phyloP scores from a whole-genome alignment of 1,140 invertebrate genomes.

The Sinella curviseta region DNA sequence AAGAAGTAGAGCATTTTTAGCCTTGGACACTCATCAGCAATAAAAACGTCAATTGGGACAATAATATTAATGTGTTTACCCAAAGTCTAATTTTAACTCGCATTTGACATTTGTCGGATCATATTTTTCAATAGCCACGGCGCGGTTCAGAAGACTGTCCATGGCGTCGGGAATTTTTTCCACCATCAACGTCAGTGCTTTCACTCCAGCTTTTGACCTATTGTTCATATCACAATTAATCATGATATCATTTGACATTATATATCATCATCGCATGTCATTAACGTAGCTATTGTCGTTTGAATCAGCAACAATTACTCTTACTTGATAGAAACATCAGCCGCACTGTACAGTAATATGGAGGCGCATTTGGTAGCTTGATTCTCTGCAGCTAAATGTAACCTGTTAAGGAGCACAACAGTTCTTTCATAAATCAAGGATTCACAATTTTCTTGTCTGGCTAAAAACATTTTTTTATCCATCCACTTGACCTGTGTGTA shows the following conservation, averaged over 20 bases:
- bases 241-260: not conserved
- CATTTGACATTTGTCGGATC: conserved; percentile 78
- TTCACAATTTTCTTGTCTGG: not conserved
- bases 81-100: conserved; percentile 74
- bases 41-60: not conserved
- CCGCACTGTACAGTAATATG: conserved; percentile 43
- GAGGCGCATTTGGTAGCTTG: conserved; percentile 46
- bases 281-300: not conserved
- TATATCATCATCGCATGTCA: not conserved
- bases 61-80: conserved; percentile 31
- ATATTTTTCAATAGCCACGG: conserved; percentile 65
- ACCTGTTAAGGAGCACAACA: not conserved
- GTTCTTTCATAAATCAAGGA: no score
- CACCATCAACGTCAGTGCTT: conserved; percentile 76
- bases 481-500: not conserved
- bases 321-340: conserved; percentile 49
- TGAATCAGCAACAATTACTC: not conserved
- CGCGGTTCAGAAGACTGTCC: conserved; percentile 61
- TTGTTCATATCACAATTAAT: not conserved
- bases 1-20: conserved; percentile 6
- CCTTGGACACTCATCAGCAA: not conserved
- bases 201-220: conserved; percentile 74
- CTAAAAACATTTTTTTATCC: not conserved
- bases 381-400: conserved; percentile 49
- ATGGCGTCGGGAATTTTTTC: conserved; percentile 73